Base-by-base conservation (phyloP, 2,113 vertebrate species). In the Montifringilla adamsi region DNA sequence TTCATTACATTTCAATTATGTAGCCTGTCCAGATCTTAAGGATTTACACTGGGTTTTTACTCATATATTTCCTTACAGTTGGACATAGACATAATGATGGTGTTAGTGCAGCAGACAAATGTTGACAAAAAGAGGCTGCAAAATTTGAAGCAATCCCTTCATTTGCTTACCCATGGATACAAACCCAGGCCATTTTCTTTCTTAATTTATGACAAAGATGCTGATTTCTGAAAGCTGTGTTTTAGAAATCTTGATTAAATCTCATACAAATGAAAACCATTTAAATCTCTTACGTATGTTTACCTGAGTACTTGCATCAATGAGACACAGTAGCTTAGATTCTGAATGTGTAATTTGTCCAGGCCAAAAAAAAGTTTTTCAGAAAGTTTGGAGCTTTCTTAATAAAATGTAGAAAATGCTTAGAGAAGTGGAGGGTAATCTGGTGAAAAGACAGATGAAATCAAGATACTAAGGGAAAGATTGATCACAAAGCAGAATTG, bases 331-430 rank as follows among this genome's bases (percentile, higher is more conserved):
- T 50, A 80, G 21, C 21, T 93, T 21, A 7, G 64, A 87, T 73
- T 83, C 27, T 74, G 28, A 80, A 74, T 46, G 35, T 74, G 35
- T 49, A 59, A 93, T 84, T 90, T 90, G 23, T 66, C 30, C 33
- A 84, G 60, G 46, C 12, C 7, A 59, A 59, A 58, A 58, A 64
- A 87, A 58, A 3, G 2, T n/a, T 84, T 80, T 94, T 68, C 31
- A 63, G 28, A 27, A 96, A 96, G 75, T 90, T 49, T 89, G n/a
- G 20, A 84, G 39, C 44, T 23, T 66, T 73, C 60, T 46, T 84
- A 97, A 95, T 79, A 73, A 94, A 90, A 84, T 15, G 27, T 64
- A 77, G 63, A 84, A 96, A 95, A 96, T 60, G 33, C 60, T 83
- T 80, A 92, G 59, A 84, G 68, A 92, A 83, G 50, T 80, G 35